Evolutionary conservation across 2,113 vertebrate species (phyloP).

Genomic region (Numenius arquata): DNA sequence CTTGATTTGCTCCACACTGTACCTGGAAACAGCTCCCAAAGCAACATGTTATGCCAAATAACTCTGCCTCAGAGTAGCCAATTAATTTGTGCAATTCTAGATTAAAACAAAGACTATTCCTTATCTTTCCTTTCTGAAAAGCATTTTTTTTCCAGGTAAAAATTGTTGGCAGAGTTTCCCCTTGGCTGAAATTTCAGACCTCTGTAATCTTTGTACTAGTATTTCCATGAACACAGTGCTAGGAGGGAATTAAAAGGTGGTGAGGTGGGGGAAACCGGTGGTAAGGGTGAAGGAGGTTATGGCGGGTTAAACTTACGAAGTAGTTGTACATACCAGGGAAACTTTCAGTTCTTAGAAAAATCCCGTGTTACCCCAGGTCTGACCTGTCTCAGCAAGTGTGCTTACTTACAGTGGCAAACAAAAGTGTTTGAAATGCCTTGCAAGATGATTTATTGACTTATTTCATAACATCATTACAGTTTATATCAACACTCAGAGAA

Average conservation of each 20-base stretch:
- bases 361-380: neutral
- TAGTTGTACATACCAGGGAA: slow-evolving; percentile 14
- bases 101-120: neutral
- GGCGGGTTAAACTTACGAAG: slow-evolving; percentile 21
- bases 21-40: slow-evolving; percentile 43
- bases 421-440: neutral
- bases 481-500: slow-evolving; percentile 3
- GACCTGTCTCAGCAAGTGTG: slow-evolving; percentile 13
- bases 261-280: neutral
- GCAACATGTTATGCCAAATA: slow-evolving; percentile 3
- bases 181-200: slow-evolving; percentile 13
- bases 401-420: neutral
- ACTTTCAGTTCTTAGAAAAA: slow-evolving; percentile 52
- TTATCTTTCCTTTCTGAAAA: slow-evolving; percentile 24
- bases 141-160: slow-evolving; percentile 35
- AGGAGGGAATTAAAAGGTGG: neutral
- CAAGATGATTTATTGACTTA: slow-evolving; percentile 37
- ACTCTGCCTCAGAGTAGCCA: neutral
- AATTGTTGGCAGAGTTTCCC: neutral
- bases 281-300: neutral
- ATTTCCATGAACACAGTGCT: neutral
- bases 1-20: slow-evolving; percentile 21
- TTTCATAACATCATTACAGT: slow-evolving; percentile 23
- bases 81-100: slow-evolving; percentile 27
- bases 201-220: slow-evolving; percentile 21